phyloP scores from a whole-genome alignment of 92 coral and sea anemone genomes.

The Heliopora coerulea region DNA sequence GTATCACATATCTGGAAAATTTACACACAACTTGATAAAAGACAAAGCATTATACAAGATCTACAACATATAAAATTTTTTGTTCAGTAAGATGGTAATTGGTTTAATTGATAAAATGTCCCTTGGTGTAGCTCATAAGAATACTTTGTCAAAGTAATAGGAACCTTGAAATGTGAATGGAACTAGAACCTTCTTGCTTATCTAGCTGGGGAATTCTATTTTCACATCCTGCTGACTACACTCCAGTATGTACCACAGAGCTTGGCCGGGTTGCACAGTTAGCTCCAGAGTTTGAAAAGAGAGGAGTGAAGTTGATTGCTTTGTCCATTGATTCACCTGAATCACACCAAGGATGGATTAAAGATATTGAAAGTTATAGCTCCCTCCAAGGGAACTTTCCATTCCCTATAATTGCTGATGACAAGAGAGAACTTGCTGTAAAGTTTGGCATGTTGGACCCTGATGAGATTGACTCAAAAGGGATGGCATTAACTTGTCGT shows the following conservation, averaged over 20 bases:
- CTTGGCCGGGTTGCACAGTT: conserved; percentile 74
- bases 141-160: too few relatives aligned
- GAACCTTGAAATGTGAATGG: too few relatives aligned
- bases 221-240: conserved; percentile 98
- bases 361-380: conserved; percentile 62
- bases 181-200: too few relatives aligned
- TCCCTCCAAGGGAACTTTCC: conserved; percentile 50
- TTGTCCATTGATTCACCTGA: conserved; percentile 81
- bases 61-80: too few relatives aligned
- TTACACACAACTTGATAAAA: too few relatives aligned
- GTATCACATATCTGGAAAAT: too few relatives aligned
- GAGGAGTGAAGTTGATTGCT: conserved; percentile 88
- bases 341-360: conserved; percentile 90
- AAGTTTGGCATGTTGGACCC: conserved; percentile 97
- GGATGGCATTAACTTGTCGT: conserved; percentile 87
- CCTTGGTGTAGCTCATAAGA: too few relatives aligned
- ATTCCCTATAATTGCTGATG: conserved; percentile 86
- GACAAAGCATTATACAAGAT: too few relatives aligned
- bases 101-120: too few relatives aligned
- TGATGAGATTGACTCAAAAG: conserved; percentile 80
- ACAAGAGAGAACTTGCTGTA: conserved; percentile 80
- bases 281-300: conserved; percentile 60
- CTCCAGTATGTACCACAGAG: conserved; percentile 98
- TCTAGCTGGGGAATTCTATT: conserved; percentile 89
- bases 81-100: too few relatives aligned